A percentile compares a stretch with the other conserved stretches of the same genome.
Conservation (phyloP, 2,888 invertebrate genomes). For the Parelbella ahira region DNA sequence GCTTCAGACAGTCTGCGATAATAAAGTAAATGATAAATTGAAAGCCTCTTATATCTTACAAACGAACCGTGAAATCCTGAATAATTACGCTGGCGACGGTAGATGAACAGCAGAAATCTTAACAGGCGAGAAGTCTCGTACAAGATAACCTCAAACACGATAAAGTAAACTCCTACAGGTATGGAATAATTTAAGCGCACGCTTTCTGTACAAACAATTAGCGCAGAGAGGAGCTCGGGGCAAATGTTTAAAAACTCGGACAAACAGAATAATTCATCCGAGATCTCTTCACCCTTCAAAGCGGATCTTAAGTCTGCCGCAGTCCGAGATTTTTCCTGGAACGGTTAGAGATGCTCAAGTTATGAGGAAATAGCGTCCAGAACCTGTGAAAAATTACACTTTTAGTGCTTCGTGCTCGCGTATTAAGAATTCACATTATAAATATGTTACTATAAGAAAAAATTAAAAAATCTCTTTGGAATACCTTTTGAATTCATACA, state of each 20-base stretch:
- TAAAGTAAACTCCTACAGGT: constrained; percentile 22
- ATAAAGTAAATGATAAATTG: no score
- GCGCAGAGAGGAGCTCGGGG: constrained; percentile 36
- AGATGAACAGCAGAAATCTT: constrained; percentile 10
- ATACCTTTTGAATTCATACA: no score
- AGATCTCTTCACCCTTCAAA: constrained; percentile 57
- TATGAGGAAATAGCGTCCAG: constrained; percentile 20
- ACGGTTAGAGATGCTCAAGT: constrained; percentile 35
- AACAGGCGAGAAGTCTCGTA: constrained; percentile 14
- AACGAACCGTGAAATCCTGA: constrained; percentile 1
- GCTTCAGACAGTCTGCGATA: no score
- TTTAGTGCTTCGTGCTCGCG: no score
- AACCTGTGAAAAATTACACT: no score
- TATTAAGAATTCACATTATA: no score
- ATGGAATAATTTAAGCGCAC: constrained; percentile 27
- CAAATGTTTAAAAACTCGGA: constrained; percentile 58
- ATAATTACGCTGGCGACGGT: constrained; percentile 2
- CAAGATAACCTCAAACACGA: constrained; percentile 13
- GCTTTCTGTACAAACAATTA: constrained; percentile 42
- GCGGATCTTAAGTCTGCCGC: constrained; percentile 48
- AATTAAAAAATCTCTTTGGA: no score
- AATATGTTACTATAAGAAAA: no score
- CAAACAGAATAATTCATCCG: constrained; percentile 74
- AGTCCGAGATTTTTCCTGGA: constrained; percentile 57
- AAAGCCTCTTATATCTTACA: background rate